Percentiles rank a stretch among this genome's conserved stretches.
Evolutionary conservation across 2,888 invertebrate genomes (phyloP).

Genomic region (Rambutsinella grinnellia): DNA sequence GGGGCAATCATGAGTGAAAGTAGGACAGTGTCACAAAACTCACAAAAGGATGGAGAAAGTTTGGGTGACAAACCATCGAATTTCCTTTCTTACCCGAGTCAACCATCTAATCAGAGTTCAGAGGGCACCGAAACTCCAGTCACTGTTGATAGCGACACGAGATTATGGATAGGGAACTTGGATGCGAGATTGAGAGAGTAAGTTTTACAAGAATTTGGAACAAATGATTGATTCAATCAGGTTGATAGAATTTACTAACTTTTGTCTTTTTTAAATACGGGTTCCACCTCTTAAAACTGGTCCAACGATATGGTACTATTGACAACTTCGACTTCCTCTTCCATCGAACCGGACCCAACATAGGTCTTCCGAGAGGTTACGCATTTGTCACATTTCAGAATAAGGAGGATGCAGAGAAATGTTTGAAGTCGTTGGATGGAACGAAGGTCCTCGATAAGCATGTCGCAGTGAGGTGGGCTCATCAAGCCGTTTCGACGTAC

Average conservation of each 20-base stretch:
- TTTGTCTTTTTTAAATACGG: constrained; percentile 71
- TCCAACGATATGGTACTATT: constrained; percentile 93
- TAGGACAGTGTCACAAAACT: too few species aligned
- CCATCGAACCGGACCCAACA: constrained; percentile 89
- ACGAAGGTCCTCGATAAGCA: constrained; percentile 80
- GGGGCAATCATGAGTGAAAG: too few species aligned
- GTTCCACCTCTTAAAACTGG: constrained; percentile 96
- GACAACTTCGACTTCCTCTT: constrained; percentile 97
- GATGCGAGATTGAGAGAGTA: constrained; percentile 94
- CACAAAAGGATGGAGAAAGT: too few species aligned
- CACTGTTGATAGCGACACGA: constrained; percentile 23
- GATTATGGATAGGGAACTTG: constrained; percentile 93
- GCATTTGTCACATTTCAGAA: constrained; percentile 89
- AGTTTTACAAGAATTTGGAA: constrained; percentile 72
- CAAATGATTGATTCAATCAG: neutral
- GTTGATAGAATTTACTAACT: too few species aligned
- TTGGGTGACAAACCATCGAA: too few species aligned
- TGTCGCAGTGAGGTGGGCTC: constrained; percentile 84
- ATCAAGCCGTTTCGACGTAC: constrained; percentile 51
- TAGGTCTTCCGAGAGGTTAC: constrained; percentile 82
- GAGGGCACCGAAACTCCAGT: too few species aligned
- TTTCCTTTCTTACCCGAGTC: too few species aligned
- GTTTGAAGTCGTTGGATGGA: constrained; percentile 82
- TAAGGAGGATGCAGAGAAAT: constrained; percentile 78
- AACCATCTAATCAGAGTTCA: too few species aligned